Base-by-base conservation (phyloP, 1,140 invertebrate species). In the Muscidifurax raptorellus region DNA sequence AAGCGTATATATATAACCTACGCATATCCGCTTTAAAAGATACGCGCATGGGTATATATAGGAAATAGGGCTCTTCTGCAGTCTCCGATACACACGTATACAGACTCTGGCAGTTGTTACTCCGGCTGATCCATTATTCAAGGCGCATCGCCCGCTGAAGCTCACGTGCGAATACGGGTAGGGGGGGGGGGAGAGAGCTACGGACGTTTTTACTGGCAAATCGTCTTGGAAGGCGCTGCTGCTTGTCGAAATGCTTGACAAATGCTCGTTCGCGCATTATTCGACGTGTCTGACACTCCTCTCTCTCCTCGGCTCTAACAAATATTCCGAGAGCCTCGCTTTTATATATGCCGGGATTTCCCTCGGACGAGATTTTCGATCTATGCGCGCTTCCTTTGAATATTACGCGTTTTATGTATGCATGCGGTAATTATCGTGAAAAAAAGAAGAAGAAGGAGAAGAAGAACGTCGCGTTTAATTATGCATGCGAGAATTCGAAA, bases 91-190 rank as follows among this genome's bases (percentile, higher is more conserved):
- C 52, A 59, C 52, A n/a, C 52, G 52, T 59, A n/a, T 7, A 18
- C 6, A 18, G 44, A 18, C 52, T 59, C 18, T 59, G 22, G 52
- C 83, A 77, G 85, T 81, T 86, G 78, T 85, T 86, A 86, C 85
- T 85, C 83, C 66, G 10, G 2, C 13, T 59, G 71, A 85, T 90
- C 86, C 85, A 89, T 90, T 90, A 90, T 90, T 90, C 89, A 90
- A 83, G 78, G 44, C 85, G 76, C 86, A 83, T 87, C 84, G 86
- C 22, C 22, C 66, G 66, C 66, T 28, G 28, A 81, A 81, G 82
- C 47, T 80, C 79, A 82, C 86, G 80, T 82, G 81, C 66, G 84
- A 80, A 84, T 84, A 80, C 82, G 81, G 22, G 72, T 1, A 18
- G 22, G 40, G 32, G 10, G 40, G 52, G 64, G 78, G 27, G 22